A percentile compares a stretch with the other conserved stretches of the same genome.
These are phyloP conservation scores for Liolophura sinensis DNA, from an alignment of 1,140 invertebrate species.

Conservation along the genomic window DNA sequence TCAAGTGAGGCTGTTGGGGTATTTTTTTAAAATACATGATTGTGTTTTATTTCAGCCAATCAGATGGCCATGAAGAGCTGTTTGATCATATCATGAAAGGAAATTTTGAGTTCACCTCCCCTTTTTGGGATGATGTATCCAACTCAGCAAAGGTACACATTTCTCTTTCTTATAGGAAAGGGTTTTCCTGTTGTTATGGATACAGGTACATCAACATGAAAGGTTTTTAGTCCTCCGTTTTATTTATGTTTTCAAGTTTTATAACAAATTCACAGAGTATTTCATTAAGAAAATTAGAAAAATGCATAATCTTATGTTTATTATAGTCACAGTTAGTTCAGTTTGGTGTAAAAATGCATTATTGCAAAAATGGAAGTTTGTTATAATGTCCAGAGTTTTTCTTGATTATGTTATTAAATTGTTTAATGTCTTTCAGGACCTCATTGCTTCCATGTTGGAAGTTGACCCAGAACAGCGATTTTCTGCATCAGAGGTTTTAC, in stretches of 20 bases:
- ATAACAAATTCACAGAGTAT: too few relatives aligned
- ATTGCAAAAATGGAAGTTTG: too few relatives aligned
- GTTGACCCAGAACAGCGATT: slow-evolving; percentile 84
- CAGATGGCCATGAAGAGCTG: slow-evolving; percentile 78
- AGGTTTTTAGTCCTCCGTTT: too few relatives aligned
- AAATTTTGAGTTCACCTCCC: slow-evolving; percentile 88
- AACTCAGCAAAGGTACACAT: slow-evolving; percentile 61
- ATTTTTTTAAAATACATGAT: neutral
- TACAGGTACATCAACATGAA: too few relatives aligned
- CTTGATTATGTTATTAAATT: neutral
- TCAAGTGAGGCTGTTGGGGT: too few relatives aligned
- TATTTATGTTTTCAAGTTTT: too few relatives aligned
- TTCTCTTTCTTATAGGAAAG: neutral
- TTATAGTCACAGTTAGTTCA: too few relatives aligned
- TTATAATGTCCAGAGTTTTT: too few relatives aligned
- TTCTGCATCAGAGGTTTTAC: slow-evolving; percentile 89
- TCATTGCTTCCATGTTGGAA: slow-evolving; percentile 86
- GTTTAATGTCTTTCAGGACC: slow-evolving; percentile 40
- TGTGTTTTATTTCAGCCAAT: slow-evolving; percentile 31
- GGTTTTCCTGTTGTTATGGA: too few relatives aligned
- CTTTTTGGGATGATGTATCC: slow-evolving; percentile 91
- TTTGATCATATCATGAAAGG: slow-evolving; percentile 93
- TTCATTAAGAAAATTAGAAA: too few relatives aligned
- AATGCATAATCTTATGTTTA: too few relatives aligned
- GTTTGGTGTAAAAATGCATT: too few relatives aligned